Conservation (phyloP, 1,140 invertebrate species). For the Euborellia annulipes region DNA sequence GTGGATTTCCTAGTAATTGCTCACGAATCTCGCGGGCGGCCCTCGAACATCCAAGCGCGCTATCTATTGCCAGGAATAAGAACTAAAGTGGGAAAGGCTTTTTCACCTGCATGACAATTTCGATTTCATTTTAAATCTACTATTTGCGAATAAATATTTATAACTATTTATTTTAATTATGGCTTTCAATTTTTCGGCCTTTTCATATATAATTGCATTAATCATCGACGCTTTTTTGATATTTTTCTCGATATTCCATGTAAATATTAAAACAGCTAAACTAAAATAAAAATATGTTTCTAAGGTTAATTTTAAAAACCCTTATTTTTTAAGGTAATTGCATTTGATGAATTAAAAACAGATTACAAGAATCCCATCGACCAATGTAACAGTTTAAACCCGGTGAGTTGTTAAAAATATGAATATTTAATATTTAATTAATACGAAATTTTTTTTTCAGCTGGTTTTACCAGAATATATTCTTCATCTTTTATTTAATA, state of each 20-base stretch:
- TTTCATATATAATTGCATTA: constrained; percentile 91
- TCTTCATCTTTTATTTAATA: constrained; percentile 80
- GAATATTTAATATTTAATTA: neutral
- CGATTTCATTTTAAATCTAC: too few species aligned
- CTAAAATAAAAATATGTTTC: too few species aligned
- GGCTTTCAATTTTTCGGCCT: constrained; percentile 94
- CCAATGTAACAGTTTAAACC: constrained; percentile 95
- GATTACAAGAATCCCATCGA: constrained; percentile 99
- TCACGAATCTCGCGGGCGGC: too few species aligned
- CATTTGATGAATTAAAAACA: constrained; percentile 98
- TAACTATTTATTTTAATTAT: constrained; percentile 49
- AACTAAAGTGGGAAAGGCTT: too few species aligned
- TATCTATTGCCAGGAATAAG: too few species aligned
- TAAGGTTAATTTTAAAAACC: neutral
- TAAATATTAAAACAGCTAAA: constrained; percentile 36
- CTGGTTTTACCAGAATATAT: constrained; percentile 93
- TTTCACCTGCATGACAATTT: too few species aligned
- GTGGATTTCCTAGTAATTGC: too few species aligned
- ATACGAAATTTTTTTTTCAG: constrained; percentile 48
- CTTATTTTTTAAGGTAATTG: constrained; percentile 61
- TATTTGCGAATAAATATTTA: too few species aligned
- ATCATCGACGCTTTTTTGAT: constrained; percentile 95
- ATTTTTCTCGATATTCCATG: constrained; percentile 98
- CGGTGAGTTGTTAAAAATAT: constrained; percentile 47
- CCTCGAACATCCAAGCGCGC: too few species aligned